A percentile compares a stretch with the other conserved stretches of the same genome.
Conservation (phyloP, 2,888 invertebrate genomes). For the Drosophila robusta region DNA sequence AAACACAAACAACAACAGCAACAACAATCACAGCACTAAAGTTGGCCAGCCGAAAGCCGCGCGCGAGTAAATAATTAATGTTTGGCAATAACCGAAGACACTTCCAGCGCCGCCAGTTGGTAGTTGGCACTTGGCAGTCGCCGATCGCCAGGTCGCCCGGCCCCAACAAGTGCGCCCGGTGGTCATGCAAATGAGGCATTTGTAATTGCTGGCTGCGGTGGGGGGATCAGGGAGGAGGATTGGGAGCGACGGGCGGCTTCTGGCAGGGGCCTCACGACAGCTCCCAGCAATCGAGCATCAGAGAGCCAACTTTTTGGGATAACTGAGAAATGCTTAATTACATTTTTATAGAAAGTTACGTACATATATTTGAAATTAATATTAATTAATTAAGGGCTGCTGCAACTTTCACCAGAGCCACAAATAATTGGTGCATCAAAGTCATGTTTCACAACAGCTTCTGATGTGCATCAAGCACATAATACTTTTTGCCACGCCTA, state of each 20-base stretch:
- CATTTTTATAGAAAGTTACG: too few species aligned
- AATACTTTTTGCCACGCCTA: too few species aligned
- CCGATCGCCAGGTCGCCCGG: slow-evolving; percentile 38
- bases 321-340: too few species aligned
- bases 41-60: slow-evolving; percentile 54
- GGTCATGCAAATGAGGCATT: slow-evolving; percentile 76
- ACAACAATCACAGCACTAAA: slow-evolving; percentile 35
- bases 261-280: background rate
- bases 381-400: too few species aligned
- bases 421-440: too few species aligned
- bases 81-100: slow-evolving; percentile 82
- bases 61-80: slow-evolving; percentile 80
- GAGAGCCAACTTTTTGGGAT: too few species aligned
- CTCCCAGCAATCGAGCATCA: background rate
- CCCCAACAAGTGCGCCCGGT: slow-evolving; percentile 59
- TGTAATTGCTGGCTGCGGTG: slow-evolving; percentile 27
- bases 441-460: too few species aligned
- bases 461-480: too few species aligned
- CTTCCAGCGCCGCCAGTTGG: slow-evolving; percentile 54
- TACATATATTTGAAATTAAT: too few species aligned
- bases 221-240: background rate
- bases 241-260: background rate
- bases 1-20: slow-evolving; percentile 3
- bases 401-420: too few species aligned
- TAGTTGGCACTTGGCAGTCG: slow-evolving; percentile 16